Base-by-base conservation (phyloP, 2,113 vertebrate species). In the Hippocampus mohnikei region DNA sequence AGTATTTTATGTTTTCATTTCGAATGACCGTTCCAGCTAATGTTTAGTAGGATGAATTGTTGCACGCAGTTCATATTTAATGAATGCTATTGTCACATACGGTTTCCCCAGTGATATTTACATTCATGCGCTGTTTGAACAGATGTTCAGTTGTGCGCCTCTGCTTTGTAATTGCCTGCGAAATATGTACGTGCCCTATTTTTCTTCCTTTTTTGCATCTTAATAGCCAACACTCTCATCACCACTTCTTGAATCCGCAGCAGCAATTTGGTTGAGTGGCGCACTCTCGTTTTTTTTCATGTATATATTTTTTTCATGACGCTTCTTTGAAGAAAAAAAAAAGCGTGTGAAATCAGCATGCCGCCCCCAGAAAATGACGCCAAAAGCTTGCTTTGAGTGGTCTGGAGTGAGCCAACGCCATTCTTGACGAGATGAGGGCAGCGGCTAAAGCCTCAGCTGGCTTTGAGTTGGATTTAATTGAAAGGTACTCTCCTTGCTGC, bases 231-330 rank as follows among this genome's bases (percentile, higher is more conserved):
- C 72, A 70, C 72, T 82, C 67, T 84, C 78, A 79, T 83, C 73
- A 63, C 27, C 67, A 69, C 72, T 67, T 13, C n/a, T 70, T 50
- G 85, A 70, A 75, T 82, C 78, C 53, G 68, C 69, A 62, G 46
- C 53, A 42, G 76, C 70, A 71, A 56, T 84, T 87, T 77, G 42
- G 27, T 46, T 29, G 73, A 81, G 84, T 75, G 78, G 33, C 20
- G 40, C 8, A 16, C 64, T 76, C 11, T 60, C 13, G 69, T 71
- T 74, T 71, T 74, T 86, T 85, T 83, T 84, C 68, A 84, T 78
- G 79, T 69, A 5, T 59, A 5, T 59, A 37, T 63, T 63, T 41
- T 63, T 41, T 29, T 29, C 13, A 16, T 29, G 56, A 59, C 6
- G 61, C 65, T 41, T 37, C 18, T 59, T 65, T 66, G 71, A 20